Conservation (phyloP, 2,113 vertebrate genomes). For the Tragulus kanchil region DNA sequence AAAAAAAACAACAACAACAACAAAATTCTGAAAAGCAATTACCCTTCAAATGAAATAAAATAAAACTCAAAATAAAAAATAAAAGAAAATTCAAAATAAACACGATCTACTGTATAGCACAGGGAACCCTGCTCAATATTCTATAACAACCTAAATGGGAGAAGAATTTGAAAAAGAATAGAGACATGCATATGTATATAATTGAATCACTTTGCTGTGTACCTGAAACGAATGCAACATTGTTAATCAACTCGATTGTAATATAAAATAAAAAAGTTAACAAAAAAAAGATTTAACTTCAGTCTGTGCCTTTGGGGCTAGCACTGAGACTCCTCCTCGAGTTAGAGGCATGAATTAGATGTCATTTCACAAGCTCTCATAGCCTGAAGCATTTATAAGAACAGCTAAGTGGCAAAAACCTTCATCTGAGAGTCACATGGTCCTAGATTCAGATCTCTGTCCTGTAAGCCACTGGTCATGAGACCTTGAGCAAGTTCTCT, state of each 20-base stretch:
- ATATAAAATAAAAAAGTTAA: neutral
- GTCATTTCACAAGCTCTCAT: neutral
- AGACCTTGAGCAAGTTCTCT: constrained; percentile 7
- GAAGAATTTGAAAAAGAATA: neutral
- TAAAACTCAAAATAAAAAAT: no score
- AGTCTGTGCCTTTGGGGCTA: neutral
- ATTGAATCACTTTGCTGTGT: neutral
- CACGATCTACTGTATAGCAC: neutral
- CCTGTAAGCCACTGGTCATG: neutral
- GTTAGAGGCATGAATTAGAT: neutral
- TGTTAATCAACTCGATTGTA: neutral
- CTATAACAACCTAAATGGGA: neutral
- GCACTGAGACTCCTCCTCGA: neutral
- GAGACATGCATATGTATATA: neutral
- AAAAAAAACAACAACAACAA: no score
- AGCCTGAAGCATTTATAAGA: neutral
- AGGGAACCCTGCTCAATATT: neutral
- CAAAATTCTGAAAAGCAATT: no score
- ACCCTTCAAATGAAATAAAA: no score
- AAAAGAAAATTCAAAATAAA: no score
- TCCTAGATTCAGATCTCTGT: constrained; percentile 45
- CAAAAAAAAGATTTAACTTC: neutral
- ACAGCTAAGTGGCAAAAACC: neutral
- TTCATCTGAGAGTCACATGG: neutral
- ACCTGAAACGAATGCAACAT: neutral